Conservation (phyloP, 2,113 vertebrate species). For the Phyllostomus hastatus region DNA sequence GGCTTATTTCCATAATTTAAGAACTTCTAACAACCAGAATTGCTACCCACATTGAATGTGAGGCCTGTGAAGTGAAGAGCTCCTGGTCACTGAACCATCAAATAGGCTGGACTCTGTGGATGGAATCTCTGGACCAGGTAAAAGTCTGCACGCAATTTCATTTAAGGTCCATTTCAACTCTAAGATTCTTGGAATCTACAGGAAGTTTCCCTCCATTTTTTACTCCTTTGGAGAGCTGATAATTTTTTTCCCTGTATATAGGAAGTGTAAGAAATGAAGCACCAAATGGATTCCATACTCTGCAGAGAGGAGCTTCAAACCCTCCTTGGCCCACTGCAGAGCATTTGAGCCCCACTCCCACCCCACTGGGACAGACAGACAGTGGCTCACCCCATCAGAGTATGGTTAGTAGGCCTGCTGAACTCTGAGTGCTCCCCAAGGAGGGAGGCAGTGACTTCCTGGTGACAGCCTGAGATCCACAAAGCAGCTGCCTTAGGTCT, state of each 20-base stretch:
- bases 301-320: neutral
- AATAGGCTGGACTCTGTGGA: too few species aligned
- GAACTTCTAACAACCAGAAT: neutral
- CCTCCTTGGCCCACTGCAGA: neutral
- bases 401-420: neutral
- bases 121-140: rapidly evolving
- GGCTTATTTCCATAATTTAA: neutral
- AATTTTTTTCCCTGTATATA: neutral
- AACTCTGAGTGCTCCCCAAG: neutral
- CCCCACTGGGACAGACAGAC: neutral
- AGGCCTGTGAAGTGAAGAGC: neutral
- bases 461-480: neutral
- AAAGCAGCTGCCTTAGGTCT: neutral
- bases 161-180: neutral
- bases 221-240: neutral
- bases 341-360: neutral
- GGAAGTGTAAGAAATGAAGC: neutral
- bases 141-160: neutral
- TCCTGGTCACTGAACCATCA: neutral
- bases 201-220: neutral
- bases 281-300: neutral
- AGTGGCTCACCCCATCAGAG: neutral
- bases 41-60: too few species aligned
- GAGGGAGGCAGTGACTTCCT: neutral
- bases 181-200: neutral